Evolutionary conservation across 2,113 vertebrate genomes (phyloP), one percentile per base, ranked within the genome.

Genomic region (Aythya baeri): DNA sequence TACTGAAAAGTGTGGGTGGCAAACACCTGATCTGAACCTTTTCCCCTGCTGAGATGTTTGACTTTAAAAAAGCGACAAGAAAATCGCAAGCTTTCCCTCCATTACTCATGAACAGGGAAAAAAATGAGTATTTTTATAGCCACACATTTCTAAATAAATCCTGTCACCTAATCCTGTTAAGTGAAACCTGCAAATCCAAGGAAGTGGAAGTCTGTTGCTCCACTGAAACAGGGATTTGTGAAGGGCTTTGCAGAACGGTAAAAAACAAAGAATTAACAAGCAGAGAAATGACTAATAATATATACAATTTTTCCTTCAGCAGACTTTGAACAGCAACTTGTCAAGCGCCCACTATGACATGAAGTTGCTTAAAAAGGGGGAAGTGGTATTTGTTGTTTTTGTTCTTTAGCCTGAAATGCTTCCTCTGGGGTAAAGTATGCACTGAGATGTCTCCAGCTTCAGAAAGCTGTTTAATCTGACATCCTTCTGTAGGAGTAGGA

Each of bases 71-170:
- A 77, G 54, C 75, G 63, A 15, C 38, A 63, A 54, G 52, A 70
- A n/a, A 52, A 71, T 32, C 16, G 38, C 83, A 83, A 93, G 43
- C 65, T 72, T 86, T 58, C 36, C 62, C 55, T 66, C 92, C 71
- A 44, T 94, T 82, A 81, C 91, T 94, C 63, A 34, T 55, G 65
- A 86, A 74, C 21, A 65, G 78, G 66, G 22, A 31, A 43, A 62
- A 41, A 75, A 32, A 13, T 32, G 61, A 44, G 36, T 96, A 94
- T 97, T 97, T 97, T 97, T 95, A 90, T 96, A 91, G 59, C 61
- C 71, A 81, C 63, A 73, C 21, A 4, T 86, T 77, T 92, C 94
- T 92, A 94, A 96, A 96, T 94, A 96, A 96, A 93, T 85, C 84
- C 54, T 86, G 29, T 57, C 90, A 93, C 78, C 76, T 96, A 86